phyloP scores from a whole-genome alignment of 2,113 vertebrate species.

The Nyctibius bracteatus region DNA sequence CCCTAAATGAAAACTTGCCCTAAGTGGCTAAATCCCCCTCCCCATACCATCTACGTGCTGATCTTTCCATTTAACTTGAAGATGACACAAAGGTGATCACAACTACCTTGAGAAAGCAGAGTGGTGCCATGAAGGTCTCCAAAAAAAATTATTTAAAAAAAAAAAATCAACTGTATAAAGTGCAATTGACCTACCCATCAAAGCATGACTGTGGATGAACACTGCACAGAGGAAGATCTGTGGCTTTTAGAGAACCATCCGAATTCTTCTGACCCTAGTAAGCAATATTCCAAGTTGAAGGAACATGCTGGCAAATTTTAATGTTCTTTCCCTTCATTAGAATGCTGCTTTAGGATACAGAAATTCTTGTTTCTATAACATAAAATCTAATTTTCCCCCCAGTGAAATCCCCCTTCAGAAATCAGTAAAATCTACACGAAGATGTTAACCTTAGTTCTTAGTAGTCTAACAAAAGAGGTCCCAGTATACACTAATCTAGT shows the following conservation, averaged over 20 bases:
- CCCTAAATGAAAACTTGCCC: neutral
- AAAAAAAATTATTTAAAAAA: neutral
- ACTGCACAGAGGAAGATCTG: neutral
- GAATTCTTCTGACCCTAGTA: neutral
- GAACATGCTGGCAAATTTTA: neutral
- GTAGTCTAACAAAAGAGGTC: neutral
- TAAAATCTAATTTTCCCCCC: neutral
- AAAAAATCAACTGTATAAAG: neutral
- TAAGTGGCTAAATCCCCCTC: neutral
- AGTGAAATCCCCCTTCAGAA: neutral
- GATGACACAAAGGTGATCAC: neutral
- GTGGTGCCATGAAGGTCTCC: neutral
- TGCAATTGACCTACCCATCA: neutral
- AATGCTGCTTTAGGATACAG: neutral
- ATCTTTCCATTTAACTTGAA: neutral
- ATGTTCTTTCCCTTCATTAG: neutral
- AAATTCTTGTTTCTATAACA: neutral
- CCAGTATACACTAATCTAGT: neutral
- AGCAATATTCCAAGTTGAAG: neutral
- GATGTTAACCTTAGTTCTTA: neutral
- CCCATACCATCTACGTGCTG: neutral
- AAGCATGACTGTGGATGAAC: neutral
- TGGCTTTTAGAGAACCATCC: neutral
- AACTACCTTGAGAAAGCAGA: neutral
- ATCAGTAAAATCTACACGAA: neutral